These are phyloP conservation scores for Noctuana brunneofusca DNA, from an alignment of 2,888 invertebrate genomes.

Conservation along the genomic window DNA sequence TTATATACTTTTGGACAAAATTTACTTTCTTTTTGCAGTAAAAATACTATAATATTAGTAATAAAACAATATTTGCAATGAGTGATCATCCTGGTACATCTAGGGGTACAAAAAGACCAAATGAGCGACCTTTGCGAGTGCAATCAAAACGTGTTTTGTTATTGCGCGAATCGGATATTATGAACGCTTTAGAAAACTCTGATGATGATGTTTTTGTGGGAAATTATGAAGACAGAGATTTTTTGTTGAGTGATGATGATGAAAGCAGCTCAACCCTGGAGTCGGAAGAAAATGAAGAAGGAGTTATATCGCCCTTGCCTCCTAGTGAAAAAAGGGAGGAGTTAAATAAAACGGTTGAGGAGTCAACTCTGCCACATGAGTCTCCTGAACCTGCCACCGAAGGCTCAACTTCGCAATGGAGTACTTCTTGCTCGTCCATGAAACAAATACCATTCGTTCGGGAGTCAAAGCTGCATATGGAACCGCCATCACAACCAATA, in stretches of 20 bases:
- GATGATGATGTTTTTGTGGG: not conserved
- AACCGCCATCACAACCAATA: slow-evolving; percentile 6
- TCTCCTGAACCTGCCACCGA: slow-evolving; percentile 12
- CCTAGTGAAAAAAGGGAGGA: not conserved
- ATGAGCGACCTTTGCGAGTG: slow-evolving; percentile 7
- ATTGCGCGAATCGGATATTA: not conserved
- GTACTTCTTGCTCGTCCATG: slow-evolving; percentile 10
- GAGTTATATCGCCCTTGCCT: not conserved
- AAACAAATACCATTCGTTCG: slow-evolving; percentile 12
- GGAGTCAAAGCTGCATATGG: slow-evolving; percentile 1
- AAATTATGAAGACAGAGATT: slow-evolving; percentile 3
- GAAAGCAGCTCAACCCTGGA: slow-evolving; percentile 1
- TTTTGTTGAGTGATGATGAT: not conserved
- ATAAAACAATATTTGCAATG: slow-evolving; percentile 9
- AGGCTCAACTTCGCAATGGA: not conserved
- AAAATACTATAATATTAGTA: not conserved
- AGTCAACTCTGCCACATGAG: not conserved
- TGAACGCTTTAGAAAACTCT: not conserved
- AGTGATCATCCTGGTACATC: slow-evolving; percentile 15
- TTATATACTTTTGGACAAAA: too few species aligned
- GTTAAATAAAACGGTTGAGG: not conserved
- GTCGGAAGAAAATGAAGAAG: not conserved
- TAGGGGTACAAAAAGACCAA: slow-evolving; percentile 14
- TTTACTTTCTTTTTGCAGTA: not conserved
- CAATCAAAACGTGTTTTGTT: slow-evolving; percentile 12